phyloP scores from a whole-genome alignment of 2,113 vertebrate species.

The Coturnix japonica region DNA sequence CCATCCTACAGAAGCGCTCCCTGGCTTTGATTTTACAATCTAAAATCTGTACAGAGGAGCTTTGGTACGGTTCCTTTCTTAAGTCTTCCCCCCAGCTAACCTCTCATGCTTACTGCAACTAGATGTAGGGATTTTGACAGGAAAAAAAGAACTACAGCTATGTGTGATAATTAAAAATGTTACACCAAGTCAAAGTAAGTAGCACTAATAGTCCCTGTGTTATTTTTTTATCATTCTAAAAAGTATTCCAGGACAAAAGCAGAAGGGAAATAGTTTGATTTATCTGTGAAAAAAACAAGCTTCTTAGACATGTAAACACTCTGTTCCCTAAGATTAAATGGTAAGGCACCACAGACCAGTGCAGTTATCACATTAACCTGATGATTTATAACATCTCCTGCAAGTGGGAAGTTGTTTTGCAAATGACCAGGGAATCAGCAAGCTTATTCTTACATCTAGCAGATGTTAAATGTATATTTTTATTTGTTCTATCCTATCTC shows the following conservation, averaged over 20 bases:
- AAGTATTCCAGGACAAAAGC: neutral
- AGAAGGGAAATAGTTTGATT: neutral
- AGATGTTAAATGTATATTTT: neutral
- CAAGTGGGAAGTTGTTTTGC: neutral
- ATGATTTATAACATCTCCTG: neutral
- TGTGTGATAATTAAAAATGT: neutral
- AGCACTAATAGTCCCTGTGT: neutral
- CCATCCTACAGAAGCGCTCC: accelerated
- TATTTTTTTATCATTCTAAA: neutral
- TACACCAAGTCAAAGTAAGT: neutral
- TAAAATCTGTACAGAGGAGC: neutral
- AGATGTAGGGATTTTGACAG: neutral
- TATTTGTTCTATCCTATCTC: neutral
- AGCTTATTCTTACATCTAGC: neutral
- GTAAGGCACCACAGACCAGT: neutral
- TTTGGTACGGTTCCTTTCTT: neutral
- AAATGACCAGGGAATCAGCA: neutral
- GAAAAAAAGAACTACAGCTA: neutral
- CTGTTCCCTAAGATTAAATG: neutral
- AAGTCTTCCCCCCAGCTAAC: neutral
- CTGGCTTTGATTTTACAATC: neutral
- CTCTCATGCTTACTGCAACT: neutral
- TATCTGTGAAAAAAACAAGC: neutral
- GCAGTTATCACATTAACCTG: neutral
- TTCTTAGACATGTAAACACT: neutral